These are phyloP conservation scores for Portunus trituberculatus DNA, from an alignment of 1,140 invertebrate species.

Conservation along the genomic window DNA sequence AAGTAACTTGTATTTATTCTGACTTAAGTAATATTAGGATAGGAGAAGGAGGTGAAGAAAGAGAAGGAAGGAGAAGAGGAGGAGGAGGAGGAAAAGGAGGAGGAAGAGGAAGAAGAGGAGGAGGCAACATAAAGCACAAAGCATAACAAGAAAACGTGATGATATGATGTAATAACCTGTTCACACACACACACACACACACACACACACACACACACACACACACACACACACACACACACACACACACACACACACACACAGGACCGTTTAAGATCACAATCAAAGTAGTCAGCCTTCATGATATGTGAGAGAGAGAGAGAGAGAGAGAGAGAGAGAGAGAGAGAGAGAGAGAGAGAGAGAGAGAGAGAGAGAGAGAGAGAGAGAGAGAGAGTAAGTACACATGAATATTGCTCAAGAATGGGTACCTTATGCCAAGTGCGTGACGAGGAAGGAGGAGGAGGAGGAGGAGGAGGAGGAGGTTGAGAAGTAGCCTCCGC, in stretches of 20 bases:
- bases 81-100: background rate
- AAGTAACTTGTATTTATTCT: too few species aligned
- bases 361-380: background rate
- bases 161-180: too few species aligned
- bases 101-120: background rate
- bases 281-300: too few species aligned
- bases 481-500: background rate
- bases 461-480: too few species aligned
- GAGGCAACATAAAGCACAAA: background rate
- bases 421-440: background rate
- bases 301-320: too few species aligned
- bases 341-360: background rate
- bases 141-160: too few species aligned
- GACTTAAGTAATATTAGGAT: background rate
- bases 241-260: too few species aligned
- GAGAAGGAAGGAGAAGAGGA: background rate
- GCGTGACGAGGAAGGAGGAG: background rate
- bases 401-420: constrained; percentile 5
- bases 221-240: too few species aligned
- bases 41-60: background rate
- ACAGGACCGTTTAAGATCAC: too few species aligned
- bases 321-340: too few species aligned
- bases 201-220: too few species aligned
- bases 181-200: too few species aligned
- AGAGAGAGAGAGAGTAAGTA: background rate